Evolutionary conservation across 2,888 invertebrate species (phyloP).

Genomic region (Drosophila melanosoma): DNA sequence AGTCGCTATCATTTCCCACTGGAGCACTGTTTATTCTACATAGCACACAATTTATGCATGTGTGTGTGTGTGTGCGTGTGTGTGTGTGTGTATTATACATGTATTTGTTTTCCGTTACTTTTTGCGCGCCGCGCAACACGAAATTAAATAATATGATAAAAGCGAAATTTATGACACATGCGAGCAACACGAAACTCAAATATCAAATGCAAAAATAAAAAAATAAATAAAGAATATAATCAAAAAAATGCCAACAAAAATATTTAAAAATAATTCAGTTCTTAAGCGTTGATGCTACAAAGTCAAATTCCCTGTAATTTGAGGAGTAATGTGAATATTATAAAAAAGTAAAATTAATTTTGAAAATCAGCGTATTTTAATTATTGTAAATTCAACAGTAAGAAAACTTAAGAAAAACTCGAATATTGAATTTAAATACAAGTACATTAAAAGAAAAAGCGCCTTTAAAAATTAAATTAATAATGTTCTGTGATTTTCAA

Average conservation of each 20-base stretch:
- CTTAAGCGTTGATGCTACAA: not conserved
- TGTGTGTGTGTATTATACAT: conserved; percentile 1
- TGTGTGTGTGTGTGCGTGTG: conserved; percentile 5
- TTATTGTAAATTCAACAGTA: not conserved
- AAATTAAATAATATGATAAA: conserved; percentile 79
- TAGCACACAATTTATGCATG: conserved; percentile 19
- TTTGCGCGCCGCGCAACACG: conserved; percentile 53
- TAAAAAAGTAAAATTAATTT: not conserved
- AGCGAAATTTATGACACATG: conserved; percentile 76
- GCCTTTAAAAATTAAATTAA: not conserved
- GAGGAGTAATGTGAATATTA: not conserved
- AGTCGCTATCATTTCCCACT: conserved; percentile 73
- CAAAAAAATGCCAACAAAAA: conserved; percentile 26
- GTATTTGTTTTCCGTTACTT: conserved; percentile 51
- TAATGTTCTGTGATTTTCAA: not conserved
- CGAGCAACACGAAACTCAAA: conserved; percentile 46
- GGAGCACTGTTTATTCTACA: conserved; percentile 69
- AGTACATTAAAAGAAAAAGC: not conserved
- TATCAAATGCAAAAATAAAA: conserved; percentile 16
- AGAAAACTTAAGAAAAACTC: not conserved
- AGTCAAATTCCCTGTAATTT: conserved; percentile 3
- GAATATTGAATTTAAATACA: no score
- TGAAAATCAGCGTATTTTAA: not conserved
- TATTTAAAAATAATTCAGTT: conserved; percentile 1
- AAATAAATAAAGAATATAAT: not conserved